Evolutionary conservation across 2,797 vertebrate genomes (phyloP).

Genomic region (Chaetophractus vellerosus): DNA sequence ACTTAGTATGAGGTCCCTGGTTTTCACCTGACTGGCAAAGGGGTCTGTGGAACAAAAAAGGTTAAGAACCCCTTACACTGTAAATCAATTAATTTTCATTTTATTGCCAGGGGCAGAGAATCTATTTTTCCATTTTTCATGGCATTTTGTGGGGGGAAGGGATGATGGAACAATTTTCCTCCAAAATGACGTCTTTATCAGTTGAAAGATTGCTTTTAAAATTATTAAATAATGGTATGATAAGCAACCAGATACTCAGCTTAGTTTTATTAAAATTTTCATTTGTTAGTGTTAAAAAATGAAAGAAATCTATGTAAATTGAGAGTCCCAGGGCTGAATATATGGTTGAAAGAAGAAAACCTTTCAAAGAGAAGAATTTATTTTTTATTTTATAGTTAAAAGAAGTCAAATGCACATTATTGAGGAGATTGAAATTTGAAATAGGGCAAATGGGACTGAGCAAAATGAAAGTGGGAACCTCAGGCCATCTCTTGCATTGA

Average conservation of each 20-base stretch:
- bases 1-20: too few species aligned
- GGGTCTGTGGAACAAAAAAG: too few species aligned
- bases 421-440: slow-evolving; percentile 44
- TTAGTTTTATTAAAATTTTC: slow-evolving; percentile 50
- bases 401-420: background rate
- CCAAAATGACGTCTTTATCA: slow-evolving; percentile 37
- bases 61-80: too few species aligned
- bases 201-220: slow-evolving; percentile 52
- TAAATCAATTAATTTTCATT: background rate
- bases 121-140: slow-evolving; percentile 29
- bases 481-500: background rate
- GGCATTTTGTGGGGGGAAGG: slow-evolving; percentile 3
- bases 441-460: background rate
- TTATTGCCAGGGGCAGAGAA: background rate
- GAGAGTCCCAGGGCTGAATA: background rate
- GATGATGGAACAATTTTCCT: slow-evolving; percentile 24
- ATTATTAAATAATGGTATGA: slow-evolving; percentile 5
- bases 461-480: slow-evolving; percentile 57
- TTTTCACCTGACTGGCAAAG: too few species aligned
- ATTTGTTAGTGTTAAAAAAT: background rate
- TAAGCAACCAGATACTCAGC: slow-evolving; percentile 4
- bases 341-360: background rate
- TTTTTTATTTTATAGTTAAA: slow-evolving; percentile 40
- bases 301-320: background rate
- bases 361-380: background rate